Percentiles rank a stretch among this genome's conserved stretches.
Conservation (phyloP, 1,140 invertebrate genomes). For the Elymnias hypermnestra region DNA sequence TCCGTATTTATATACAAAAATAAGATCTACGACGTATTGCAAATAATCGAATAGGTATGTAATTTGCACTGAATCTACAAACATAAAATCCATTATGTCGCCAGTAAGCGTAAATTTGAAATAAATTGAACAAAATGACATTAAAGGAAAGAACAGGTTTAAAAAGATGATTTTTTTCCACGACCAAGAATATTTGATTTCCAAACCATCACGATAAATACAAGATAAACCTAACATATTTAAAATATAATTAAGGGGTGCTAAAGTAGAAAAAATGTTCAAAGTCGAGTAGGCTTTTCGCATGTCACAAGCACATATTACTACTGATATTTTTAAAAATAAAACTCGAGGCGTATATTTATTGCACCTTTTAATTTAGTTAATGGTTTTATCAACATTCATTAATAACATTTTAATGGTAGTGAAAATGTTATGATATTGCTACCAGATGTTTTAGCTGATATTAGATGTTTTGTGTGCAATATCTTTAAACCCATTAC, state of each 20-base stretch:
- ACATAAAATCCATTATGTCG: neutral
- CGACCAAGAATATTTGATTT: neutral
- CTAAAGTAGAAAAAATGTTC: neutral
- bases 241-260: neutral
- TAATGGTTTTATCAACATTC: no score
- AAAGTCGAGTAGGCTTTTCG: no score
- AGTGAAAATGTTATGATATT: no score
- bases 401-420: no score
- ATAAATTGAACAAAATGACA: neutral
- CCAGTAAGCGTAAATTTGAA: neutral
- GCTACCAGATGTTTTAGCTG: no score
- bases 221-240: neutral
- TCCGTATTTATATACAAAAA: slow-evolving; percentile 2
- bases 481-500: no score
- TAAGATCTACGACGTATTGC: slow-evolving; percentile 1
- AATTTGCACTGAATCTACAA: neutral
- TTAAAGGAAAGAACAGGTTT: neutral
- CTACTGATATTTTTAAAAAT: no score
- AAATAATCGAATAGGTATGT: neutral
- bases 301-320: no score
- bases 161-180: neutral
- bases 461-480: no score
- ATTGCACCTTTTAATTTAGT: no score
- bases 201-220: neutral
- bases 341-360: no score